phyloP scores from a whole-genome alignment of 2,888 invertebrate genomes.

The Limenitis camilla region DNA sequence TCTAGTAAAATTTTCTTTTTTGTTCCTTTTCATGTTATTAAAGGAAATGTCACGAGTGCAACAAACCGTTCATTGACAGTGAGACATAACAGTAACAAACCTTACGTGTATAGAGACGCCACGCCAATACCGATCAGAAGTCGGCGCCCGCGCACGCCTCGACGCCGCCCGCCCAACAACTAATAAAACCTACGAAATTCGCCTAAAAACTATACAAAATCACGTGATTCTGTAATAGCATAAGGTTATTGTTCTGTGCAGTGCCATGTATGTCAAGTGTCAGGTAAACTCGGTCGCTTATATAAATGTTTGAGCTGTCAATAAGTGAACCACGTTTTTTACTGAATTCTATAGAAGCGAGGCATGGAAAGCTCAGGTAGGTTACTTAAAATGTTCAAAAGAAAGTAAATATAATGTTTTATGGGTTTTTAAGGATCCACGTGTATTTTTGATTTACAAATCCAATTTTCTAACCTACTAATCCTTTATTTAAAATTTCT shows the following conservation, averaged over 20 bases:
- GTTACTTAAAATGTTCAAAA: too few relatives aligned
- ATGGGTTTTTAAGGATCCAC: too few relatives aligned
- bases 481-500: too few relatives aligned
- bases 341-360: conserved; percentile 32
- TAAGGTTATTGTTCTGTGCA: conserved; percentile 20
- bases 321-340: conserved; percentile 44
- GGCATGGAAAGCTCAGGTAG: conserved; percentile 33
- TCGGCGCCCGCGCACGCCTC: conserved; percentile 66
- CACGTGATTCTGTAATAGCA: background rate
- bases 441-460: too few relatives aligned
- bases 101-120: conserved; percentile 32
- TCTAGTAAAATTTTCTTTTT: too few relatives aligned
- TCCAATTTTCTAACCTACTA: too few relatives aligned
- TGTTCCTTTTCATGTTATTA: too few relatives aligned
- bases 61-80: conserved; percentile 29
- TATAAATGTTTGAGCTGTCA: conserved; percentile 58
- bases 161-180: conserved; percentile 62
- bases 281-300: conserved; percentile 34
- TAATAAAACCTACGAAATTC: conserved; percentile 17
- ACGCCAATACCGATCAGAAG: conserved; percentile 54
- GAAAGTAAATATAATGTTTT: too few relatives aligned
- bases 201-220: background rate
- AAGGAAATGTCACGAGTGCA: conserved; percentile 1
- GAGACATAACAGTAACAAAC: conserved; percentile 35
- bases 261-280: conserved; percentile 36